Percentiles rank a stretch among this genome's conserved stretches.
These are phyloP conservation scores for Formica aserva DNA, from an alignment of 2,888 invertebrate genomes.

Conservation along the genomic window DNA sequence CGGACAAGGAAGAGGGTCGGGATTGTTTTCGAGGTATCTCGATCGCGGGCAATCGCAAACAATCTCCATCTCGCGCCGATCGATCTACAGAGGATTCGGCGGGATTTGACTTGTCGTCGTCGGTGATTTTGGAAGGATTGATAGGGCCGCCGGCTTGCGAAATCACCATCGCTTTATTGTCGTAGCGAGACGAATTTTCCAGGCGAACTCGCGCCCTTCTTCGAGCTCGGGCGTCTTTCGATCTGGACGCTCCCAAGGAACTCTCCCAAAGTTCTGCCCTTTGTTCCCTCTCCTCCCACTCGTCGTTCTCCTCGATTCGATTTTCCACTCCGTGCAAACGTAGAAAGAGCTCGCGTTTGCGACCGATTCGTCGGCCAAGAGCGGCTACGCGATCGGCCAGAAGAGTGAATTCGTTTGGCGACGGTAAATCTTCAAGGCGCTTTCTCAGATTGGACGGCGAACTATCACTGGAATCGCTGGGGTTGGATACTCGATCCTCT, in stretches of 20 bases:
- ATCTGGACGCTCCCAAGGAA: not conserved
- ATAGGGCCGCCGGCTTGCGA: constrained; percentile 25
- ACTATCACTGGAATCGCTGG: constrained; percentile 63
- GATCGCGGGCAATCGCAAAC: constrained; percentile 3
- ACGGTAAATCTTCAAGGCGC: constrained; percentile 69
- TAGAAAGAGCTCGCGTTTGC: constrained; percentile 69
- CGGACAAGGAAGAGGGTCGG: constrained; percentile 3
- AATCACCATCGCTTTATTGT: constrained; percentile 43
- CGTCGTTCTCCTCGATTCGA: constrained; percentile 76
- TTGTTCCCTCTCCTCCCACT: constrained; percentile 64
- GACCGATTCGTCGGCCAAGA: constrained; percentile 65
- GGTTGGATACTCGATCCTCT: constrained; percentile 21
- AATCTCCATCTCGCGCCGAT: constrained; percentile 10
- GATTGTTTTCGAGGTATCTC: not conserved
- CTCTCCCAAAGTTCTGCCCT: not conserved
- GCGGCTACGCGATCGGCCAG: constrained; percentile 62
- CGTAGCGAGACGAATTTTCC: constrained; percentile 8
- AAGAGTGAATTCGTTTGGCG: constrained; percentile 59
- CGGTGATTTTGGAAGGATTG: not conserved
- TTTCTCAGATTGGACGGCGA: constrained; percentile 72
- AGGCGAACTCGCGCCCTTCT: constrained; percentile 66
- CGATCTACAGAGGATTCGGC: not conserved
- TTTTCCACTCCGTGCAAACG: constrained; percentile 62
- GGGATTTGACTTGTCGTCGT: constrained; percentile 22
- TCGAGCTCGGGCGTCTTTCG: constrained; percentile 67